Base-by-base conservation (phyloP, 2,888 invertebrate genomes). In the Archips xylosteana region DNA sequence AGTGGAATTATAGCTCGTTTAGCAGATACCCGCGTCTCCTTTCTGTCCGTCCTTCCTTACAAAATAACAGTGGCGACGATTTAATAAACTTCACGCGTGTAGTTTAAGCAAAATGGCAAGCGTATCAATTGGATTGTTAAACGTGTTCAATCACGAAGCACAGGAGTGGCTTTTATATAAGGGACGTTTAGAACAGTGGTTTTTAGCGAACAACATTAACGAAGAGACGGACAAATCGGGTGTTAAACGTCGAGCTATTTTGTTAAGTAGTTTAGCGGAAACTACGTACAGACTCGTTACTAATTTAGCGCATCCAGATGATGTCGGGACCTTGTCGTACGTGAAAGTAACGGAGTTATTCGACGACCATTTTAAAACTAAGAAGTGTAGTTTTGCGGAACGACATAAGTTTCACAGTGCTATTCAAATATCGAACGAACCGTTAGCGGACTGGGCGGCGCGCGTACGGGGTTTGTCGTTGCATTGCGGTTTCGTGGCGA, bases 401-500 rank as follows among this genome's bases (percentile, higher is more conserved):
- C 51, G 75, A 2, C 59, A 36, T 15, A 70, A 61, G 10, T 77
- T 77, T 63, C 71, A 77, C 39, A 63, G 65, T 8, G 75, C 77
- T 0, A 36, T 23, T 0, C 77, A 76, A 47, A 36, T 60, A n/a
- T 12, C 66, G 12, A 63, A 39, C 3, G 77, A 76, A 42, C 4
- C 54, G 9, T 57, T 71, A 42, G 42, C 61, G 0, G 67, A 73
- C 42, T 77, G 77, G 77, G 74, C 76, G 6, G 76, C 77, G 8
- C 69, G 78, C 4, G 32, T 78, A 0, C 60, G 78, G n/a, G 75
- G 78, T 0, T 23, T 78, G 23, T 61, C 77, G 0, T 42, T 74
- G 2, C 76, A 78, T 10, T 79, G 79, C 36, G 72, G 51, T 0
- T 79, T 79, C 39, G 39, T n/a, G n/a, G 39, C 62, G 2, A 15